These are phyloP conservation scores for Eupithecia vulgata DNA, from an alignment of 2,888 invertebrate genomes.

Conservation along the genomic window DNA sequence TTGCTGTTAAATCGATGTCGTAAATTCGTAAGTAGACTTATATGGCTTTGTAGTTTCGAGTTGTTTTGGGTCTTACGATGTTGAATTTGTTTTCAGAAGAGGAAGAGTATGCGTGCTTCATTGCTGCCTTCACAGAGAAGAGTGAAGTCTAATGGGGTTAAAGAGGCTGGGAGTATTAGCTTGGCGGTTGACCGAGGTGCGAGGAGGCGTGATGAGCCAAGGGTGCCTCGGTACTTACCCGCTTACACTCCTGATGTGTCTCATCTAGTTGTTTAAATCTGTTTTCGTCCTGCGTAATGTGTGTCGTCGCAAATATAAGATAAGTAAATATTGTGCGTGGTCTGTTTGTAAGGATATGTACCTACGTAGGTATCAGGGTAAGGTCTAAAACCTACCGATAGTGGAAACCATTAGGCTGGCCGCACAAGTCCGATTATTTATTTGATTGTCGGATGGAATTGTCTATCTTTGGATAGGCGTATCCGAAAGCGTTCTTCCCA, in stretches of 20 bases:
- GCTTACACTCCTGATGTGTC: slow-evolving; percentile 92
- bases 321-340: slow-evolving; percentile 31
- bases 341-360: slow-evolving; percentile 28
- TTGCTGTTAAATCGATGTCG: slow-evolving; percentile 65
- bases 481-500: too few relatives aligned
- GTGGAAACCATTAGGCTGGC: slow-evolving; percentile 12
- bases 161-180: slow-evolving; percentile 91
- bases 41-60: slow-evolving; percentile 38
- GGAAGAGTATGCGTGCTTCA: slow-evolving; percentile 92
- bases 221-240: slow-evolving; percentile 88
- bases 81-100: slow-evolving; percentile 87
- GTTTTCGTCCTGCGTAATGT: slow-evolving; percentile 8
- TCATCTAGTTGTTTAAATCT: slow-evolving; percentile 86
- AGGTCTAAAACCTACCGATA: slow-evolving; percentile 40
- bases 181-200: slow-evolving; percentile 89
- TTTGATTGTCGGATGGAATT: too few relatives aligned
- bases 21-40: slow-evolving; percentile 71
- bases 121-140: slow-evolving; percentile 90
- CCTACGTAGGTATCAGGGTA: slow-evolving; percentile 51
- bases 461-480: too few relatives aligned
- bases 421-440: too few relatives aligned
- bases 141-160: slow-evolving; percentile 91
- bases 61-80: slow-evolving; percentile 41
- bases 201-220: slow-evolving; percentile 87
- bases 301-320: slow-evolving; percentile 25